Conservation (phyloP, 2,797 vertebrate genomes). For the Triplophysa yarkandensis region DNA sequence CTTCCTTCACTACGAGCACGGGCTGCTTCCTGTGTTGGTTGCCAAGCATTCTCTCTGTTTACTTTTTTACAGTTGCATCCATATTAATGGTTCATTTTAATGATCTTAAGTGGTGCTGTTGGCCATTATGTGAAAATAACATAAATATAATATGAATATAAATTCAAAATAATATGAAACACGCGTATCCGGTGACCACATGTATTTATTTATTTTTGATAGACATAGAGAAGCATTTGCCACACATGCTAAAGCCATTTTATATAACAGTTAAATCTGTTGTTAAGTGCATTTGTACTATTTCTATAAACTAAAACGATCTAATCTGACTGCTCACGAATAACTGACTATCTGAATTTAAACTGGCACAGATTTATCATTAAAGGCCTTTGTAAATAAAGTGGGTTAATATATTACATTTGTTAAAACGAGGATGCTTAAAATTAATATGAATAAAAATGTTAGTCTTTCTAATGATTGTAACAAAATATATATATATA, state of each 20-base stretch:
- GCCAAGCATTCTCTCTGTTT: not conserved
- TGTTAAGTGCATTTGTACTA: slow-evolving; percentile 5
- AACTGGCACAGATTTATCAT: slow-evolving; percentile 4
- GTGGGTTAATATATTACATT: slow-evolving; percentile 22
- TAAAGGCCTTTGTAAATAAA: slow-evolving; percentile 12
- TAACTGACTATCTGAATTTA: not conserved
- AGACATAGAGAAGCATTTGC: slow-evolving; percentile 3
- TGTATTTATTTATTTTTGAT: slow-evolving; percentile 30
- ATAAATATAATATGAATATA: too few species aligned
- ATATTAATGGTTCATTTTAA: too few species aligned
- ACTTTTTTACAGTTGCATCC: not conserved
- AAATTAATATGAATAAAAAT: slow-evolving; percentile 9
- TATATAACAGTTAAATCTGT: not conserved
- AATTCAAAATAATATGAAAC: too few species aligned
- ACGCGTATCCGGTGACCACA: not conserved
- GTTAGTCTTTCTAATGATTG: slow-evolving; percentile 10
- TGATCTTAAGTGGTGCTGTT: too few species aligned
- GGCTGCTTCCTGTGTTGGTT: not conserved
- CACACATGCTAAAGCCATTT: slow-evolving; percentile 28
- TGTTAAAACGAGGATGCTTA: slow-evolving; percentile 7
- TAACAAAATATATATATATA: slow-evolving; percentile 10
- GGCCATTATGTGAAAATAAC: too few species aligned
- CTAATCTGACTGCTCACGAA: slow-evolving; percentile 6
- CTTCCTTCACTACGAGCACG: slow-evolving; percentile 15
- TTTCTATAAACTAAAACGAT: slow-evolving; percentile 5